Conservation (phyloP, 1,140 invertebrate genomes). For the Ectropis grisescens region DNA sequence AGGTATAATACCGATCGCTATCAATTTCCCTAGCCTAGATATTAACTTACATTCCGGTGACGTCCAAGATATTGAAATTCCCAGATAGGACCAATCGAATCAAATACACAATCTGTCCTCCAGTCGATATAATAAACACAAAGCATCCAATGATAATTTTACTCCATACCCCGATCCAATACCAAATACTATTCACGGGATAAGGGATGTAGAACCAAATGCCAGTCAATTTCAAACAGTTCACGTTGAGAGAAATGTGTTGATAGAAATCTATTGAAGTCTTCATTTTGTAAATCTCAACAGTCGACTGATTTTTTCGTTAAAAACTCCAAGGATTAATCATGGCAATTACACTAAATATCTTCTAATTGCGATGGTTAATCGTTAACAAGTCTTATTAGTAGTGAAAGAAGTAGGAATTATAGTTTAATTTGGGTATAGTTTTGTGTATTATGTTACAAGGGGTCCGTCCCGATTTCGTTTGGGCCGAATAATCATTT, state of each 20-base stretch:
- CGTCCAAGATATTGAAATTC: constrained; percentile 16
- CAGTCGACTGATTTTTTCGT: too few relatives aligned
- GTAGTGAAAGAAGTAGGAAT: too few relatives aligned
- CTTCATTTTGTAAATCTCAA: constrained; percentile 20
- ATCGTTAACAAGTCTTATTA: too few relatives aligned
- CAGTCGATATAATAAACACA: constrained; percentile 14
- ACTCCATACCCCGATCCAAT: constrained; percentile 11
- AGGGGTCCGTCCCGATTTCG: too few relatives aligned
- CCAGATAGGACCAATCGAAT: constrained; percentile 11
- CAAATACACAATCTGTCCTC: constrained; percentile 14
- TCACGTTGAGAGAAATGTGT: constrained; percentile 14
- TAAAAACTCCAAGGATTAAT: too few relatives aligned
- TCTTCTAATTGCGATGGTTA: too few relatives aligned
- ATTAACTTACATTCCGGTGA: constrained; percentile 23
- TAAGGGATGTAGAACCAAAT: constrained; percentile 22
- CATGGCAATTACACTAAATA: too few relatives aligned
- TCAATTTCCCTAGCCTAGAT: too few relatives aligned
- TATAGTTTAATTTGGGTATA: too few relatives aligned
- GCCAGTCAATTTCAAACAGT: constrained; percentile 11
- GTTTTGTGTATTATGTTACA: too few relatives aligned
- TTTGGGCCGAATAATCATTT: too few relatives aligned
- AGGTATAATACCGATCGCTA: too few relatives aligned
- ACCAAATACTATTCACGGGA: constrained; percentile 9
- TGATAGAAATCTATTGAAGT: constrained; percentile 11
- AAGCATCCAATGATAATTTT: constrained; percentile 9